Evolutionary conservation across 2,113 vertebrate species (phyloP).

Genomic region (Myodes glareolus): DNA sequence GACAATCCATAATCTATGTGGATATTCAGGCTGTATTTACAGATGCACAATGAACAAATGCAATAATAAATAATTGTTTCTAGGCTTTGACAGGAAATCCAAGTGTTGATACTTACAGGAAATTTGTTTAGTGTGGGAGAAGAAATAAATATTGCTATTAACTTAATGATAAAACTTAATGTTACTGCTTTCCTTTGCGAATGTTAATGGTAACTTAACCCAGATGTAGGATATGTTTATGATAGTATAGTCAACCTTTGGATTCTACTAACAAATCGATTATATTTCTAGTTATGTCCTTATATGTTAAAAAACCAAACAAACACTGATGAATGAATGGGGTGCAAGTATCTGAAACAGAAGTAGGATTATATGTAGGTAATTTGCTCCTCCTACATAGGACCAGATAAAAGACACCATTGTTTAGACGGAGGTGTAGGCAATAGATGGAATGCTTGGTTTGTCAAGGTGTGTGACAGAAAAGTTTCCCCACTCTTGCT

Average conservation of each 20-base stretch:
- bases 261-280: not conserved
- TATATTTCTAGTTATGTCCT: slow-evolving; percentile 1
- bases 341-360: not conserved
- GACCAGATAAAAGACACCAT: not conserved
- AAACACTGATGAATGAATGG: not conserved
- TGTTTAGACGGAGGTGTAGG: not conserved
- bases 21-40: not conserved
- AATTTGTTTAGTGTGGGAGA: slow-evolving; percentile 16
- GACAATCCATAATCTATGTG: not conserved
- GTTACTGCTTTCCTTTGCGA: not conserved
- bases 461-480: not conserved
- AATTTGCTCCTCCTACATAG: not conserved
- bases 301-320: not conserved
- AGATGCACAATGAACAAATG: not conserved
- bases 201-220: slow-evolving; percentile 6
- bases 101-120: not conserved
- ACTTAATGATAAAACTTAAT: not conserved
- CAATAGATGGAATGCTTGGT: not conserved
- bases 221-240: not conserved
- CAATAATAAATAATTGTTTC: not conserved
- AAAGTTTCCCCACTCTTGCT: not conserved
- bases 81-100: not conserved
- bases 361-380: not conserved
- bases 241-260: not conserved
- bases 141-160: not conserved